phyloP scores from a whole-genome alignment of 2,113 vertebrate species.

The Campylorhamphus procurvoides region DNA sequence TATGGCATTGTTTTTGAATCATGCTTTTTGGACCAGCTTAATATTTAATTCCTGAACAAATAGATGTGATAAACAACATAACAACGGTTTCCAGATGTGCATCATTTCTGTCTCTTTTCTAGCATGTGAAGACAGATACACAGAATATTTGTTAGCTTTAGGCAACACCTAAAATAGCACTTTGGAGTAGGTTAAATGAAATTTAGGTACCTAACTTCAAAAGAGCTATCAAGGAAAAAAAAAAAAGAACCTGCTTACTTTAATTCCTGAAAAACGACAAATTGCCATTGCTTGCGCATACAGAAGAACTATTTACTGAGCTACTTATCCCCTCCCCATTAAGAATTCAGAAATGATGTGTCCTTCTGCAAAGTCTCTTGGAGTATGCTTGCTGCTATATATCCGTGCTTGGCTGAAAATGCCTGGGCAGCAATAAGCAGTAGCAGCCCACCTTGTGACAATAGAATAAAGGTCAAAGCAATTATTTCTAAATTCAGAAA shows the following conservation, averaged over 20 bases:
- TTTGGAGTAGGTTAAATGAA: not conserved
- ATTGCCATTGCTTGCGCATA: not conserved
- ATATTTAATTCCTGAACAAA: slow-evolving; percentile 45
- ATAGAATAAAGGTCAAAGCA: not conserved
- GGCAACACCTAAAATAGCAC: not conserved
- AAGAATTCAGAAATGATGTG: not conserved
- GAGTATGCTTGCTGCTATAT: not conserved
- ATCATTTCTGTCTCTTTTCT: not conserved
- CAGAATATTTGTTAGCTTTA: not conserved
- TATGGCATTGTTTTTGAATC: not conserved
- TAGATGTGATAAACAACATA: slow-evolving; percentile 48
- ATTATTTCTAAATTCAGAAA: not conserved
- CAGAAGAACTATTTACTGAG: not conserved
- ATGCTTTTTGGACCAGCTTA: not conserved
- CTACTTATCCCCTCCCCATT: not conserved
- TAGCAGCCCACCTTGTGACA: not conserved
- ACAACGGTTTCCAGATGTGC: slow-evolving; percentile 38
- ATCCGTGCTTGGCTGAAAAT: not conserved
- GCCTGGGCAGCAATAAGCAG: not conserved
- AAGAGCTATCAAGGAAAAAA: not conserved
- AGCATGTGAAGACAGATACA: not conserved
- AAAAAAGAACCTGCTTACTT: not conserved
- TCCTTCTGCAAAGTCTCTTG: not conserved
- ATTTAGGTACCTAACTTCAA: not conserved
- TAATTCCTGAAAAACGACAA: not conserved